A percentile compares a stretch with the other conserved stretches of the same genome.
These are phyloP conservation scores for Mus pahari DNA, from an alignment of 2,113 vertebrate species.

Conservation along the genomic window DNA sequence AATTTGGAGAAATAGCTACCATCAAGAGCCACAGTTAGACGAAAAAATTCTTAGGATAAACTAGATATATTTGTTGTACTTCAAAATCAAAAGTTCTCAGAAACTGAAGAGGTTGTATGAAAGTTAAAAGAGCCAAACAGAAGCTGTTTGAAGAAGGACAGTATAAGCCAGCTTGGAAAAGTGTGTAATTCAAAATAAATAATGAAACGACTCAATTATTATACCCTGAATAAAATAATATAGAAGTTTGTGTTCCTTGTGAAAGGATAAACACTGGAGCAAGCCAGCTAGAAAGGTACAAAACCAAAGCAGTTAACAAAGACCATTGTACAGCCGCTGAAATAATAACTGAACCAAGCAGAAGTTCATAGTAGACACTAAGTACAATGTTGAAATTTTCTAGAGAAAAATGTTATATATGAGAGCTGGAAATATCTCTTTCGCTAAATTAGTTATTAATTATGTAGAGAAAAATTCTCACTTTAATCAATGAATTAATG, in stretches of 20 bases:
- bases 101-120: not conserved
- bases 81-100: slow-evolving; percentile 27
- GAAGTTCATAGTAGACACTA: not conserved
- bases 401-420: not conserved
- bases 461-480: not conserved
- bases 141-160: not conserved
- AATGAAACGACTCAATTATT: slow-evolving; percentile 3
- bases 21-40: not conserved
- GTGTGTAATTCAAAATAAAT: not conserved
- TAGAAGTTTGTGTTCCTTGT: not conserved
- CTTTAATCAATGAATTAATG: not conserved
- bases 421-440: not conserved
- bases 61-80: not conserved
- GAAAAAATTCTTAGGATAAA: not conserved
- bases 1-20: not conserved
- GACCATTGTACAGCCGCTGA: not conserved
- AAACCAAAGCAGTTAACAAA: not conserved
- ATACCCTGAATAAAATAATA: slow-evolving; percentile 33
- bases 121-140: not conserved
- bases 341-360: not conserved
- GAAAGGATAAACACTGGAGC: not conserved
- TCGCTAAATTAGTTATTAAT: slow-evolving; percentile 19
- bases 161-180: not conserved
- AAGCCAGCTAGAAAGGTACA: not conserved
- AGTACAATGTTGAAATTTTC: not conserved